These are phyloP conservation scores for Eulemur rubriventer DNA, from an alignment of 2,797 vertebrate species.

Conservation along the genomic window DNA sequence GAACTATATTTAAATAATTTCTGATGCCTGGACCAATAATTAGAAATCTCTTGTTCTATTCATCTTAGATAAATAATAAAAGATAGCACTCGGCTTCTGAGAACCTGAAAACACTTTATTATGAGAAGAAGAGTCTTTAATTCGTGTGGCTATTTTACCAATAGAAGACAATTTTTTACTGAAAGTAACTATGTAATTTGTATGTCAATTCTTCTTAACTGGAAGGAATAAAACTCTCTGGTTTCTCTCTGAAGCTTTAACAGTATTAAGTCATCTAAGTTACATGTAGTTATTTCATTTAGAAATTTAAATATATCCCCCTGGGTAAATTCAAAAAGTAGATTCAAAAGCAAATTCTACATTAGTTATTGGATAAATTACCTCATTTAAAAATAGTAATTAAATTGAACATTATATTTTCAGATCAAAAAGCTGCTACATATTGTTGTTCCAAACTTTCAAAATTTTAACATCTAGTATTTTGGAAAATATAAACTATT, in stretches of 20 bases:
- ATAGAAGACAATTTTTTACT: neutral
- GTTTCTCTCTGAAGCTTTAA: neutral
- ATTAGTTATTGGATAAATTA: neutral
- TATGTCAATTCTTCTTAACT: neutral
- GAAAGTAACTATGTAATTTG: neutral
- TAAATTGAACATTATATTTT: neutral
- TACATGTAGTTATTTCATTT: neutral
- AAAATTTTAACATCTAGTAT: neutral
- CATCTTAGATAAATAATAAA: neutral
- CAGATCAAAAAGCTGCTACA: neutral
- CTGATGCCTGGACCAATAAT: neutral
- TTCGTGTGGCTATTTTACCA: neutral
- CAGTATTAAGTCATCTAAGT: neutral
- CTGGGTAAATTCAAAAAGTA: neutral
- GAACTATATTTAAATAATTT: constrained; percentile 16
- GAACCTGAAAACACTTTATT: neutral
- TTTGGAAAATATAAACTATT: neutral
- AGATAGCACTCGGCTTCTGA: neutral
- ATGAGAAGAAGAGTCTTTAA: neutral
- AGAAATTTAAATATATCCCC: neutral
- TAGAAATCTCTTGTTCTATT: neutral
- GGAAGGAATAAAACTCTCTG: neutral
- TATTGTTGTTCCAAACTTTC: neutral
- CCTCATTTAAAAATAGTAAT: neutral
- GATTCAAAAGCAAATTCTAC: neutral